These are phyloP conservation scores for Tetragnatha versicolor DNA, from an alignment of 1,140 invertebrate genomes.

Conservation along the genomic window DNA sequence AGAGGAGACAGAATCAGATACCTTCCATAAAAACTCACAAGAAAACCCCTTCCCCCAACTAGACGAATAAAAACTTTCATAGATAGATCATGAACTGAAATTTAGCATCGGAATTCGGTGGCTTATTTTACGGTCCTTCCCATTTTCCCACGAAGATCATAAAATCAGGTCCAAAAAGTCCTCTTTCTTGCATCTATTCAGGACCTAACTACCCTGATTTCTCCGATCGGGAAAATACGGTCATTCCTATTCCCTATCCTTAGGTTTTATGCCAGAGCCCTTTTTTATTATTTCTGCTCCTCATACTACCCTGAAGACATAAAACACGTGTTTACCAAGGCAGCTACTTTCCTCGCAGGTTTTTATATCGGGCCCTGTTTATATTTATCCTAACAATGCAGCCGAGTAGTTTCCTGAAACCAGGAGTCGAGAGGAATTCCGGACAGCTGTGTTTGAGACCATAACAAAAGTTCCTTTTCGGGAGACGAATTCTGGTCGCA, in stretches of 20 bases:
- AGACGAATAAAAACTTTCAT: slow-evolving; percentile 17
- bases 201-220: slow-evolving; percentile 19
- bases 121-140: slow-evolving; percentile 8
- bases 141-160: background rate
- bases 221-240: slow-evolving; percentile 11
- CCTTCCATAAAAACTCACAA: too few relatives aligned
- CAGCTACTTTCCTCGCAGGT: background rate
- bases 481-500: too few relatives aligned
- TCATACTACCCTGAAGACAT: slow-evolving; percentile 29
- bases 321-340: slow-evolving; percentile 41
- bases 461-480: slow-evolving; percentile 16
- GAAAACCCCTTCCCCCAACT: too few relatives aligned
- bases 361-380: slow-evolving; percentile 8
- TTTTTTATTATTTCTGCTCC: background rate
- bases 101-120: background rate
- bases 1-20: too few relatives aligned
- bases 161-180: slow-evolving; percentile 18
- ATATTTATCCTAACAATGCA: slow-evolving; percentile 25
- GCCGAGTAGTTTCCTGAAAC: slow-evolving; percentile 1
- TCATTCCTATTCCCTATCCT: slow-evolving; percentile 32
- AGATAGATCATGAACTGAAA: slow-evolving; percentile 22
- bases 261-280: background rate
- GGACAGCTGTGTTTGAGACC: slow-evolving; percentile 17
- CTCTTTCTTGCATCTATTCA: slow-evolving; percentile 4
- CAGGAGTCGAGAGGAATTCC: slow-evolving; percentile 4